phyloP scores from a whole-genome alignment of 2,797 vertebrate genomes.

The Luscinia megarhynchos region DNA sequence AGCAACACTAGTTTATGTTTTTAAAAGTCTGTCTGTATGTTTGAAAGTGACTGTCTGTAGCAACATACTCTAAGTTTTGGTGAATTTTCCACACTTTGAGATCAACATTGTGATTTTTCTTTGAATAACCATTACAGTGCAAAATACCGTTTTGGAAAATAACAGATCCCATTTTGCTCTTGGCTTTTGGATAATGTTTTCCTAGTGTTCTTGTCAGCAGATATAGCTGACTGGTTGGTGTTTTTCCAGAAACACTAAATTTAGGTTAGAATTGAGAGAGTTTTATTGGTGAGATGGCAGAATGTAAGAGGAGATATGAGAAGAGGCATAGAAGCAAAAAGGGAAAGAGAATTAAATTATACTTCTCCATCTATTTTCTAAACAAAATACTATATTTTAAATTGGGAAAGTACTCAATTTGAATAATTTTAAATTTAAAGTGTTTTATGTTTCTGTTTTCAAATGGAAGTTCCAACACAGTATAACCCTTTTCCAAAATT shows the following conservation, averaged over 20 bases:
- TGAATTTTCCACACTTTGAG: background rate
- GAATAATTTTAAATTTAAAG: background rate
- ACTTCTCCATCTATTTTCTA: background rate
- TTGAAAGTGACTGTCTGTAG: background rate
- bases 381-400: background rate
- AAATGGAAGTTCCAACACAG: background rate
- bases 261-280: background rate
- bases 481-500: background rate
- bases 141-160: background rate
- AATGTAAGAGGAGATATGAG: background rate
- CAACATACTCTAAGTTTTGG: background rate
- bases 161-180: constrained; percentile 1
- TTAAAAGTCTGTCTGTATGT: background rate
- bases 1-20: background rate
- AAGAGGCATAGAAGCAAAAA: background rate
- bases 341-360: background rate
- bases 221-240: background rate
- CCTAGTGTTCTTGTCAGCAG: background rate
- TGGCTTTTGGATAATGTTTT: background rate
- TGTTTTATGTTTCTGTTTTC: background rate
- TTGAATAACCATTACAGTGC: background rate
- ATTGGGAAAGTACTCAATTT: background rate
- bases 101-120: background rate
- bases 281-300: background rate
- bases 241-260: background rate